Evolutionary conservation across 1,140 invertebrate species (phyloP).

Genomic region (Drosophila eugracilis): DNA sequence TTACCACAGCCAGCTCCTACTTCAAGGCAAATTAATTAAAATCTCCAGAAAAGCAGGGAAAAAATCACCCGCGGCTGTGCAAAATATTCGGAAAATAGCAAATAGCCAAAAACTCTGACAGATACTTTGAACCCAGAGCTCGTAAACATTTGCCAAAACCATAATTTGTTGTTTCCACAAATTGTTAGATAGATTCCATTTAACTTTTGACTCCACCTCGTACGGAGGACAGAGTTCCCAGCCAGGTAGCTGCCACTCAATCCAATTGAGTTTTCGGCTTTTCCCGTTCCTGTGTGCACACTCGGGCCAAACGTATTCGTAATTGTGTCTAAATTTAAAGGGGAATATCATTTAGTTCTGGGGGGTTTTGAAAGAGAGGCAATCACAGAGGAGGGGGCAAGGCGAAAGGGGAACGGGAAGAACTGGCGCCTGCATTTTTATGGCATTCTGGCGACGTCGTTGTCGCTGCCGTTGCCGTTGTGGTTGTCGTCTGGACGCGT

Average conservation of each 20-base stretch:
- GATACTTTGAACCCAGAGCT: constrained; percentile 56
- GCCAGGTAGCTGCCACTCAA: constrained; percentile 40
- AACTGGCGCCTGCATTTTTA: constrained; percentile 71
- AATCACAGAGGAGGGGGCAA: background rate
- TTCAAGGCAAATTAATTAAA: constrained; percentile 47
- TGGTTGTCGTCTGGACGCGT: constrained; percentile 59
- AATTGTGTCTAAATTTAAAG: constrained; percentile 69
- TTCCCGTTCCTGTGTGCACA: too few relatives aligned
- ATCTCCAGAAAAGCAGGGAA: constrained; percentile 18
- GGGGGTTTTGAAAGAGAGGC: background rate
- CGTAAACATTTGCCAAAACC: constrained; percentile 63
- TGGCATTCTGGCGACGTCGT: constrained; percentile 52
- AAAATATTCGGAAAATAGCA: constrained; percentile 25
- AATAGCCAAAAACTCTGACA: constrained; percentile 54
- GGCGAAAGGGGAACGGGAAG: too few relatives aligned
- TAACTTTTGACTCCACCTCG: constrained; percentile 47
- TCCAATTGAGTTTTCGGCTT: constrained; percentile 19
- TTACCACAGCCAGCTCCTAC: background rate
- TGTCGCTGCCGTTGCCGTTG: constrained; percentile 26
- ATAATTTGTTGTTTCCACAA: constrained; percentile 36
- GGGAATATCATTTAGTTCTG: background rate
- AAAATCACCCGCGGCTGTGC: constrained; percentile 43
- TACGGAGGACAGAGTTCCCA: constrained; percentile 8
- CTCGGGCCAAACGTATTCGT: too few relatives aligned
- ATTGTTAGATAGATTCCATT: constrained; percentile 59